Evolutionary conservation across 2,113 vertebrate genomes (phyloP).

Genomic region (Corydoras maculifer): DNA sequence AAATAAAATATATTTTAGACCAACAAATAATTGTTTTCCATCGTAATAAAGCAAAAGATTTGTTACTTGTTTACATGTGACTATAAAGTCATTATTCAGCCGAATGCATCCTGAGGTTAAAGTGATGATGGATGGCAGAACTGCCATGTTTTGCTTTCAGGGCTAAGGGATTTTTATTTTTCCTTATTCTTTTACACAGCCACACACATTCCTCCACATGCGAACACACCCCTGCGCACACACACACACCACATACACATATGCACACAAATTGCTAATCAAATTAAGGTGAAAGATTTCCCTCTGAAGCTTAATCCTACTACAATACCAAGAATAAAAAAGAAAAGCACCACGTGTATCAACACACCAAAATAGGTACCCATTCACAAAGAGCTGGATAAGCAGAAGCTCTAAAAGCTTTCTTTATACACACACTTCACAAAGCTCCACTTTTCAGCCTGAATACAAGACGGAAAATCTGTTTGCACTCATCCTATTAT

Average conservation of each 20-base stretch:
- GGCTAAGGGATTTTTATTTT: no score
- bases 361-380: not conserved
- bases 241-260: conserved; percentile 2
- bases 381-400: not conserved
- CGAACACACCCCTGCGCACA: conserved; percentile 10
- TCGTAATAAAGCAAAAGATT: no score
- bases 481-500: conserved; percentile 8
- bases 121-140: no score
- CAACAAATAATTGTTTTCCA: no score
- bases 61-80: no score
- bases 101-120: no score
- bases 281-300: conserved; percentile 45
- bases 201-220: not conserved
- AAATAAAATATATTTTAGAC: no score
- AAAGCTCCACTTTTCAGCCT: conserved; percentile 6
- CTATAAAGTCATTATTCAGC: no score
- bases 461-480: conserved; percentile 11
- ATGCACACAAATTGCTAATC: conserved; percentile 24
- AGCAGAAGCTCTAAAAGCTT: no score
- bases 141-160: no score
- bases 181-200: no score
- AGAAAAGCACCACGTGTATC: not conserved
- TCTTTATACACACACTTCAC: conserved; percentile 2
- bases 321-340: conserved; percentile 27
- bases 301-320: conserved; percentile 40